These are phyloP conservation scores for Gymnobelideus leadbeateri DNA, from an alignment of 2,113 vertebrate species.

Conservation along the genomic window DNA sequence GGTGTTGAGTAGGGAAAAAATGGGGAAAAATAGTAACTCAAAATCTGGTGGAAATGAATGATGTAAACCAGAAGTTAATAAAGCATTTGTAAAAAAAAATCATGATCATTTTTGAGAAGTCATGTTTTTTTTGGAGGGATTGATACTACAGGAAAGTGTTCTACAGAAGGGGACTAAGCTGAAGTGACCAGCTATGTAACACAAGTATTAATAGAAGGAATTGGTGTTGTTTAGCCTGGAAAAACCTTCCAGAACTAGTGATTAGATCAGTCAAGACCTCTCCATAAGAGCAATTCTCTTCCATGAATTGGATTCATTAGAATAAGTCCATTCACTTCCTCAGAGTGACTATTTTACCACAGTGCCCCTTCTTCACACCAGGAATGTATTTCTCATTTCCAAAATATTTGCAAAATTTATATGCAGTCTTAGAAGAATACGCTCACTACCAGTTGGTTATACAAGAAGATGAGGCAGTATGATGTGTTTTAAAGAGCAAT, in stretches of 20 bases:
- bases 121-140: not conserved
- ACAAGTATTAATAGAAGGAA: not conserved
- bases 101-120: not conserved
- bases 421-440: not conserved
- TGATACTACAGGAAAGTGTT: not conserved
- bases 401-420: not conserved
- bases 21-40: too few species aligned
- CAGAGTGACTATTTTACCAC: not conserved
- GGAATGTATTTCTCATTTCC: not conserved
- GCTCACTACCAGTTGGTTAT: not conserved
- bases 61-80: too few species aligned
- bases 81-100: too few species aligned
- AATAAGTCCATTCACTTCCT: not conserved
- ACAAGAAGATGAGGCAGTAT: not conserved
- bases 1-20: too few species aligned
- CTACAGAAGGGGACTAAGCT: not conserved
- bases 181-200: not conserved
- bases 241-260: not conserved
- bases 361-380: not conserved
- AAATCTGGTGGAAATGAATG: too few species aligned
- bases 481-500: not conserved
- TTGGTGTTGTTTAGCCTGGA: not conserved
- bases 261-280: not conserved
- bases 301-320: not conserved
- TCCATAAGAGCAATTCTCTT: not conserved